Base-by-base conservation (phyloP, 2,888 invertebrate genomes). In the Caenorhabditis sp. region DNA sequence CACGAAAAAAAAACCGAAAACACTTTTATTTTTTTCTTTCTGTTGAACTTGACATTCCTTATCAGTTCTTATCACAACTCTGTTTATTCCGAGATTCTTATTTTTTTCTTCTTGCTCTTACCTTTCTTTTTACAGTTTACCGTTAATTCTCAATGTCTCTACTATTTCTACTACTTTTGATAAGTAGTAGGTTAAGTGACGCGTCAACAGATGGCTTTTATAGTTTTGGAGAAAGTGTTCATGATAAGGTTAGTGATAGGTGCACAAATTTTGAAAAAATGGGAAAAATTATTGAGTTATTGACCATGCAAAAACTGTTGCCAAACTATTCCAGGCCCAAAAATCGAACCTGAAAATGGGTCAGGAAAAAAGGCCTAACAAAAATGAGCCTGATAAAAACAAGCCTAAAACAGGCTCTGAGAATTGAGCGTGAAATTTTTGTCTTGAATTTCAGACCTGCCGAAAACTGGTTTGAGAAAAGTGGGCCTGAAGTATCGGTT, bases 201-300 rank as follows among this genome's bases (percentile, higher is more conserved):
- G 55, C 17, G 24, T 26, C 27, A 26, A 23, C 27, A 2, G 17
- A 21, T 26, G 55, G 55, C 8, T 55, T 55, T 55, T 55, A 23
- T 55, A 8, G 26, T 10, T 26, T 26, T 55, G 55, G 55, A 4
- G 24, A 17, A 24, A 12, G 2, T 6, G 37, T 10, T 6, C 36
- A 49, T 36, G 49, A 58, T 58, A 58, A 58, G 37, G 58, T 58
- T 31, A 31, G 31, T 31, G n/a, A n/a, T n/a, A n/a, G n/a, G n/a
- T n/a, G n/a, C n/a, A n/a, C n/a, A n/a, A n/a, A n/a, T n/a, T n/a
- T n/a, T n/a, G n/a, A n/a, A n/a, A n/a, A n/a, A n/a, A n/a, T n/a
- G n/a, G n/a, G n/a, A n/a, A n/a, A n/a, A n/a, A n/a, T n/a, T n/a
- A n/a, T n/a, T n/a, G n/a, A n/a, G n/a, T n/a, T n/a, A n/a, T n/a